Evolutionary conservation across 2,797 vertebrate genomes (phyloP).

Genomic region (Sebastes flavidus): DNA sequence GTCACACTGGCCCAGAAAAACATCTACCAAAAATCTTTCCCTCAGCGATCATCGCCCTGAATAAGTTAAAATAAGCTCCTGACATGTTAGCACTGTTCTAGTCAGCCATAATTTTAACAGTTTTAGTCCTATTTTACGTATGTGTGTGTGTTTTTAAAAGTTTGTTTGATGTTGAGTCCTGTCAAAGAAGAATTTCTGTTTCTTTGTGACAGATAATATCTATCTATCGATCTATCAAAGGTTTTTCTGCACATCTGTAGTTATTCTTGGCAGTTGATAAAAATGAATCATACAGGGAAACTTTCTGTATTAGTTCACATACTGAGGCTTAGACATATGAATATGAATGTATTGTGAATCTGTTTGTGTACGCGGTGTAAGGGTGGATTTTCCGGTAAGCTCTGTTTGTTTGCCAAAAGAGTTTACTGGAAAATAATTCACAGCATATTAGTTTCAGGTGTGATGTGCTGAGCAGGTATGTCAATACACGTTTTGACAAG

Average conservation of each 20-base stretch:
- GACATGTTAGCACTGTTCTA: neutral
- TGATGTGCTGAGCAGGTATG: neutral
- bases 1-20: no score
- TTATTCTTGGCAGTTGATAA: neutral
- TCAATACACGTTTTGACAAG: conserved; percentile 37
- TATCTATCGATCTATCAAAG: no score
- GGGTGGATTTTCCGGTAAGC: conserved; percentile 4
- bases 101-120: neutral
- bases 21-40: no score
- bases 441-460: neutral
- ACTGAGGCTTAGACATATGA: neutral
- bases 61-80: no score
- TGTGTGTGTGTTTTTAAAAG: neutral
- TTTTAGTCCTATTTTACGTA: neutral
- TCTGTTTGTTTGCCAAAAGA: neutral
- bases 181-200: neutral
- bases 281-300: neutral
- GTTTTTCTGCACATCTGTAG: neutral
- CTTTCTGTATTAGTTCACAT: neutral
- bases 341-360: neutral
- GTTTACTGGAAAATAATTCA: neutral
- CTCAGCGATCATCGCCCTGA: no score
- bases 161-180: neutral
- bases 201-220: neutral
- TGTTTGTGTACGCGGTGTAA: neutral